Base-by-base conservation (phyloP, 2,113 vertebrate species). In the Xyliphius kryptos region DNA sequence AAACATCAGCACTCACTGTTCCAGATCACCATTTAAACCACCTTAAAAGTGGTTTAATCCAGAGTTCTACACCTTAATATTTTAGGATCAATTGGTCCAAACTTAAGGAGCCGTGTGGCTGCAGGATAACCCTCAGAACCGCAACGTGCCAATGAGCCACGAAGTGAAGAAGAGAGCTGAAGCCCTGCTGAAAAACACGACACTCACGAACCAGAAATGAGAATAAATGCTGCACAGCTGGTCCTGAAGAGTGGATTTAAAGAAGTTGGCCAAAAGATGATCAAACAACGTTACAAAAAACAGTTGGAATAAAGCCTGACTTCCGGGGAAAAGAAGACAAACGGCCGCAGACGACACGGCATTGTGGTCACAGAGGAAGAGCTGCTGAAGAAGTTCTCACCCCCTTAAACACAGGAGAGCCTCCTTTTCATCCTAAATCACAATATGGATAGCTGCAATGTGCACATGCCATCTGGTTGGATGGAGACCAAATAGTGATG, bases 181-280 rank as follows among this genome's bases (percentile, higher is more conserved):
- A n/a, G n/a, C n/a, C n/a, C n/a, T n/a, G n/a, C n/a, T n/a, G n/a
- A n/a, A n/a, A n/a, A n/a, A n/a, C n/a, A n/a, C n/a, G n/a, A n/a
- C n/a, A n/a, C n/a, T n/a, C n/a, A 22, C 48, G 32, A 50, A 15
- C 3, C 40, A 46, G 44, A 66, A 66, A 66, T 56, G 53, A 66
- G 53, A 56, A 66, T 40, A 50, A 66, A 66, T 66, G 63, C 44
- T 21, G 26, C 53, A 49, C 63, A 66, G 14, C 63, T 66, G 63
- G 26, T 32, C 21, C 22, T 21, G 9, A 40, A 16, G 37, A 66
- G 44, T n/a, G n/a, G n/a, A 22, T 36, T 13, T 40, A n/a, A 40
- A 48, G 44, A 38, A 47, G 22, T 47, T 53, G 37, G 61, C 40
- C 22, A 47, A 37, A 37, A 46, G 21, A 52, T 64, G 40, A 47